Evolutionary conservation across 1,140 invertebrate genomes (phyloP), one percentile per base, ranked within the genome.

Genomic region (Laupala kohalensis): DNA sequence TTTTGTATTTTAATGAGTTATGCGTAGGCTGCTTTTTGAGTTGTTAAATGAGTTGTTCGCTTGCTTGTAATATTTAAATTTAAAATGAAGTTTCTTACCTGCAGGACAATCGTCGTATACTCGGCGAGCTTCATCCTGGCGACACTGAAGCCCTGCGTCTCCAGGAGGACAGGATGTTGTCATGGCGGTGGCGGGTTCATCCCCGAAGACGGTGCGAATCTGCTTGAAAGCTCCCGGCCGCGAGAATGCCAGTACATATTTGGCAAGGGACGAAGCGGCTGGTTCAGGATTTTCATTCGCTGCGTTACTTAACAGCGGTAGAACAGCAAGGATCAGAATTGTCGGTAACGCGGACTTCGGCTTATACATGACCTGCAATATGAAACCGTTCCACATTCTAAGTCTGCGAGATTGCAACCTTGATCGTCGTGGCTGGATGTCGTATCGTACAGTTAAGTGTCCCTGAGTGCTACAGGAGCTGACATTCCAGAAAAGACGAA

Each of bases 151-250:
- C 15, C 82, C 82, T 53, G 82, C 80, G 2, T 82, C 80, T n/a
- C 81, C 81, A 72, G 78, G 77, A 3, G 81, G 80, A 72, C 82
- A 83, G 66, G 76, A 76, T 23, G 77, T 77, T 69, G 77, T 76
- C 25, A 75, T 77, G 9, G 78, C 78, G 19, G 65, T 24, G 19
- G 28, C 62, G 78, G 77, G 73, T 79, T 80, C 25, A 65, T 83
- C 82, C 19, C 80, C 81, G 9, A 83, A 78, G 65, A 83, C 80
- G 15, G 75, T 76, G 67, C 81, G 75, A 1, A 81, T 80, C 78
- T 82, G 71, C 5, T 79, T 81, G 69, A 83, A 83, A 24, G 81
- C 82, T 23, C 81, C 82, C 12, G 82, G 81, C 69, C 81, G 80
- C 6, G 81, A 80, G 69, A 83, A 81, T 72, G 82, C 77, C 74